Base-by-base conservation (phyloP, 2,888 invertebrate species). In the Teleiodes luculella region DNA sequence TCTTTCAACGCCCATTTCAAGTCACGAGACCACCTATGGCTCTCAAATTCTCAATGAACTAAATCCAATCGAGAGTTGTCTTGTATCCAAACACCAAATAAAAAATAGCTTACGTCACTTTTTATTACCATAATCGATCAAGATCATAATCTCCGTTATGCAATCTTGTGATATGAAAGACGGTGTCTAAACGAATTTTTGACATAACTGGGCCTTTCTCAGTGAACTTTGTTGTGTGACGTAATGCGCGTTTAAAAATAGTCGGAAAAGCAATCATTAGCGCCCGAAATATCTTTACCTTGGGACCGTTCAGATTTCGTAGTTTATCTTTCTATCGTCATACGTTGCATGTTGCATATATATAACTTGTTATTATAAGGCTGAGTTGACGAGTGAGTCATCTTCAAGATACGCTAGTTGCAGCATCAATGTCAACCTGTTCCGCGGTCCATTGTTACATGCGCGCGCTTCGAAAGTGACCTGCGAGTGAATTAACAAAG, bases 81-180 rank as follows among this genome's bases (percentile, higher is more conserved):
- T 75, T 71, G 72, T 18, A 41, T 51, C 37, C 68, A 67, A 68
- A 72, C 64, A 64, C 63, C 72, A 70, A 69, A 76, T 70, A 73
- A 67, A 71, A 75, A 76, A 70, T 63, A 57, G 59, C 62, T 83
- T 83, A 72, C 85, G 74, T 82, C 83, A 84, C 65, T 76, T 58
- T 74, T 74, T 78, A 81, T 85, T 83, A 82, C 78, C 80, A 83
- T 84, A 85, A 86, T 85, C 83, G 76, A 86, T 85, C 82, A 84
- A 78, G 78, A 83, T 80, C 74, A 76, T 77, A 77, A 83, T 80
- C 74, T 71, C 50, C 57, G 64, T 85, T 86, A 78, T 72, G 74
- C 73, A 86, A 86, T 66, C 55, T 68, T 66, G 65, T 72, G 69
- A 70, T 77, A 74, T 73, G 70, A 71, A 80, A 76, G 79, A 84